Conservation (phyloP, 1,140 invertebrate species). For the Radopholus similis region DNA sequence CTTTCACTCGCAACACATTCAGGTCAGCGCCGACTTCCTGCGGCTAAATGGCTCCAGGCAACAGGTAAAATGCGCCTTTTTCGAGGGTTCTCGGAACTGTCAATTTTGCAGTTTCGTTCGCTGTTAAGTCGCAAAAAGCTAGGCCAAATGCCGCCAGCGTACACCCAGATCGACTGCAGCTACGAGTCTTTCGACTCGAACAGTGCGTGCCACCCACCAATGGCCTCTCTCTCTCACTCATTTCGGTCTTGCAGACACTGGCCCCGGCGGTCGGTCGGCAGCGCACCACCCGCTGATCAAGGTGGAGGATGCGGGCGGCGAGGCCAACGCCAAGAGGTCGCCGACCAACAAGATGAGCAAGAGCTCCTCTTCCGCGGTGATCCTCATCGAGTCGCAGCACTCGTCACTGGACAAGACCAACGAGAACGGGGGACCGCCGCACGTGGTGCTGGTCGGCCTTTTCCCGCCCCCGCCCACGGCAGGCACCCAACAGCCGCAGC, state of each 20-base stretch:
- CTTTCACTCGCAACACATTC: slow-evolving; percentile 23
- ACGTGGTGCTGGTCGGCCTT: not conserved
- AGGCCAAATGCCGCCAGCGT: slow-evolving; percentile 56
- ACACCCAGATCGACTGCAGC: slow-evolving; percentile 55
- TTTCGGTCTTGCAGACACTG: not conserved
- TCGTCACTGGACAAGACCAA: slow-evolving; percentile 24
- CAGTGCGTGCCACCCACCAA: too few relatives aligned
- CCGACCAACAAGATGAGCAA: not conserved
- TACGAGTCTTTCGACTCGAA: slow-evolving; percentile 54
- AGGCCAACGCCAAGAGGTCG: slow-evolving; percentile 6
- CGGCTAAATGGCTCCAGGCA: slow-evolving; percentile 54
- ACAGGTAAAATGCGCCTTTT: too few relatives aligned
- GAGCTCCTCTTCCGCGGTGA: slow-evolving; percentile 27
- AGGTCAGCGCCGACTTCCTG: slow-evolving; percentile 58
- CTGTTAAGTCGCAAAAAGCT: slow-evolving; percentile 57
- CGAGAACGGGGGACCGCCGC: slow-evolving; percentile 20
- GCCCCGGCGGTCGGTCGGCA: not conserved
- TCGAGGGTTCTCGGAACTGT: not conserved
- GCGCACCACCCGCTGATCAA: slow-evolving; percentile 16
- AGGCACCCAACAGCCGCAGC: not conserved
- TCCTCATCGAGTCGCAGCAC: slow-evolving; percentile 31
- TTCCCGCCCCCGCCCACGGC: not conserved
- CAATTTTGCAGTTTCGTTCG: slow-evolving; percentile 36
- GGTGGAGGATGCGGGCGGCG: slow-evolving; percentile 7
- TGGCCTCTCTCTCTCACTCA: not conserved